phyloP scores from a whole-genome alignment of 2,113 vertebrate species.

The Paraplagusia blochii region DNA sequence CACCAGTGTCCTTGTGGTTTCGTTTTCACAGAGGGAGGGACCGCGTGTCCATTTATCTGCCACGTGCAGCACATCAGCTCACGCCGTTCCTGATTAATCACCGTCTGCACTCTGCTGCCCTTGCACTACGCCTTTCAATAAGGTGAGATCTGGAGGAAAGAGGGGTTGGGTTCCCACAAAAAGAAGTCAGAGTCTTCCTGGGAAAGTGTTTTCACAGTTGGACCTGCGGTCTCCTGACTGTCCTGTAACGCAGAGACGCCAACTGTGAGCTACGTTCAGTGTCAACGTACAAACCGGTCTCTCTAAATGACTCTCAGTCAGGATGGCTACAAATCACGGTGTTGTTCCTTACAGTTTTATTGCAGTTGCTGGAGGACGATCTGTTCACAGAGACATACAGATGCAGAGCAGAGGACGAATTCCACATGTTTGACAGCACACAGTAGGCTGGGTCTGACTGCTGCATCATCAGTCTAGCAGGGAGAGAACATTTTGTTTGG shows the following conservation, averaged over 20 bases:
- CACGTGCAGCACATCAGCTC: slow-evolving; percentile 9
- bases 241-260: neutral
- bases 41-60: slow-evolving; percentile 16
- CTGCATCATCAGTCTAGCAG: slow-evolving; percentile 2
- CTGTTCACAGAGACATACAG: neutral
- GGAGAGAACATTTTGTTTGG: neutral
- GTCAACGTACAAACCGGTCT: neutral
- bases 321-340: slow-evolving; percentile 4
- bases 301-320: neutral
- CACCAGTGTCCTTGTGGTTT: slow-evolving; percentile 35
- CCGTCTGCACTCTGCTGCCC: slow-evolving; percentile 3
- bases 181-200: neutral
- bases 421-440: slow-evolving; percentile 13
- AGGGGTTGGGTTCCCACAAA: neutral
- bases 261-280: neutral
- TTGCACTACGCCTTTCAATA: neutral
- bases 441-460: neutral
- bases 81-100: slow-evolving; percentile 4
- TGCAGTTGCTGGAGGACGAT: slow-evolving; percentile 10
- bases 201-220: neutral
- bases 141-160: neutral
- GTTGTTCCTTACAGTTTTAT: neutral
- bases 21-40: slow-evolving; percentile 24
- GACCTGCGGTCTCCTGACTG: neutral
- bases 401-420: slow-evolving; percentile 7